Percentiles rank a stretch among this genome's conserved stretches.
phyloP scores from a whole-genome alignment of 2,113 vertebrate species.

The Progne subis region DNA sequence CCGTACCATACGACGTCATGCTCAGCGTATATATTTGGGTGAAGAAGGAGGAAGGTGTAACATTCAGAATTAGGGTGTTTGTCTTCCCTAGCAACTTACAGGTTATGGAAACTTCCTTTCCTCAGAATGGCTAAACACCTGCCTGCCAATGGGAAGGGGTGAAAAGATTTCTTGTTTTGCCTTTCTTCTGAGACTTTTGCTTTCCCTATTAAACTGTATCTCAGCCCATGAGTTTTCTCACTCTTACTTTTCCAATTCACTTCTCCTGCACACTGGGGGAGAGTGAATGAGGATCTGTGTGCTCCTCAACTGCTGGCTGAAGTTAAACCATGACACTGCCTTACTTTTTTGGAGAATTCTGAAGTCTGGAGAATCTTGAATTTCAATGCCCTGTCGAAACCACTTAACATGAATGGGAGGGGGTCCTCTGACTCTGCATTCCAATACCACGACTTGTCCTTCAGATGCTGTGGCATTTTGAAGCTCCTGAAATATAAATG shows the following conservation, averaged over 20 bases:
- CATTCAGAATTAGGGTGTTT: rapidly evolving
- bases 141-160: not conserved
- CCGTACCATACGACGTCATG: not conserved
- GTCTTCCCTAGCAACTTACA: not conserved
- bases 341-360: conserved; percentile 97
- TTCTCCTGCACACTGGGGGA: no score
- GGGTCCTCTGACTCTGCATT: conserved; percentile 89
- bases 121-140: not conserved
- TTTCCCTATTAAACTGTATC: not conserved
- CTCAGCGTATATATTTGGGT: not conserved
- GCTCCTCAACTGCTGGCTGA: not conserved
- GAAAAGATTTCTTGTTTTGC: not conserved
- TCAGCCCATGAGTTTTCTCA: not conserved
- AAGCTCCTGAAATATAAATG: conserved; percentile 77
- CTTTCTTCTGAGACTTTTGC: not conserved
- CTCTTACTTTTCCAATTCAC: not conserved
- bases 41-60: not conserved
- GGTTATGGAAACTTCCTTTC: not conserved
- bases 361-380: conserved; percentile 97
- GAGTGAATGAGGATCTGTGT: not conserved
- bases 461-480: conserved; percentile 87
- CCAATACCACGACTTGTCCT: conserved; percentile 94
- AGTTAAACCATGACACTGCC: not conserved
- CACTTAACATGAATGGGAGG: conserved; percentile 87
- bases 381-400: conserved; percentile 89